phyloP scores from a whole-genome alignment of 2,113 vertebrate genomes.

The Pampusana beccarii region DNA sequence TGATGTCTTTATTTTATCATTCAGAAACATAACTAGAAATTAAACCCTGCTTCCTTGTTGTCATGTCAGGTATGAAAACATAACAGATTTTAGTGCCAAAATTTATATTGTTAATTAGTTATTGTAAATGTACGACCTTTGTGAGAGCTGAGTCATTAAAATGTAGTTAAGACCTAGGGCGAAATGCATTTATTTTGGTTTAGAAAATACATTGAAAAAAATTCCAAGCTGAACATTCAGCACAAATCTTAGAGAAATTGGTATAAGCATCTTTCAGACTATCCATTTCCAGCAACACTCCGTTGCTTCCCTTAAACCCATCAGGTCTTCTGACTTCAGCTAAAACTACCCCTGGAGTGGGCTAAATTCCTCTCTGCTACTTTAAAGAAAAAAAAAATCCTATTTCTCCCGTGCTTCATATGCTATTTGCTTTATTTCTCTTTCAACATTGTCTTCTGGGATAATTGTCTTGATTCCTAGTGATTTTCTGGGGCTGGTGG shows the following conservation, averaged over 20 bases:
- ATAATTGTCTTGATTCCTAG: neutral
- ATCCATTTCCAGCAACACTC: neutral
- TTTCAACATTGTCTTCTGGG: neutral
- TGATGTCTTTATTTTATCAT: neutral
- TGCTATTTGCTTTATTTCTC: neutral
- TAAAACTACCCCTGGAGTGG: neutral
- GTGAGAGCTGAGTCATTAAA: neutral
- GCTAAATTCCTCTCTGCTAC: neutral
- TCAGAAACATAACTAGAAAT: neutral
- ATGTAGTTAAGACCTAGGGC: neutral
- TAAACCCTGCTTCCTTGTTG: neutral
- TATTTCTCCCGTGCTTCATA: neutral
- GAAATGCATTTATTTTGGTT: neutral
- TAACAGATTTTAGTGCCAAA: neutral
- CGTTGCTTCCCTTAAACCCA: neutral
- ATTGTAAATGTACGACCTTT: neutral
- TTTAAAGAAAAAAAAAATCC: neutral
- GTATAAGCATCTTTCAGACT: neutral
- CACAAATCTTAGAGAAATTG: neutral
- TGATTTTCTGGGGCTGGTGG: neutral
- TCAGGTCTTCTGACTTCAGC: neutral
- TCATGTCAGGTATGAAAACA: neutral
- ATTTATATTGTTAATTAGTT: neutral
- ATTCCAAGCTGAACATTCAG: neutral
- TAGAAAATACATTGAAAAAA: neutral